Conservation (phyloP, 2,888 invertebrate genomes). For the Rhagophthalmus giganteus region DNA sequence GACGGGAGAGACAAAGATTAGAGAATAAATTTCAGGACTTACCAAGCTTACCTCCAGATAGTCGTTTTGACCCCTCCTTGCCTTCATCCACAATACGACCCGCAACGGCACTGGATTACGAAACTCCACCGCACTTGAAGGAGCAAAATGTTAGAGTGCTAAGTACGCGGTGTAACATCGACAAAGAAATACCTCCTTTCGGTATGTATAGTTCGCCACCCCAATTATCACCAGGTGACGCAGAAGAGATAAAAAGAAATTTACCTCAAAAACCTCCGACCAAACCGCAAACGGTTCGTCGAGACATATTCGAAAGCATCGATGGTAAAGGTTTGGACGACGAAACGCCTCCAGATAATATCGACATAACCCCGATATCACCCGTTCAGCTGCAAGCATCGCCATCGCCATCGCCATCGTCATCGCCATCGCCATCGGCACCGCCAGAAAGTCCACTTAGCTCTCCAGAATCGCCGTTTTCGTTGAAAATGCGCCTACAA, state of each 20-base stretch:
- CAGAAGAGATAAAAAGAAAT: not conserved
- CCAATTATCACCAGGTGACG: slow-evolving; percentile 1
- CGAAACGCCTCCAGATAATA: not conserved
- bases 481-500: not conserved
- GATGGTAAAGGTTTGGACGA: not conserved
- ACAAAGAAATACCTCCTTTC: slow-evolving; percentile 3
- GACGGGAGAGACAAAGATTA: not conserved
- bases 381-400: too few relatives aligned
- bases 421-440: not conserved
- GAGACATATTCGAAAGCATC: not conserved
- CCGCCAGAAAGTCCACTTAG: not conserved
- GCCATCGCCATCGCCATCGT: not conserved
- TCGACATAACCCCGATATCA: too few relatives aligned
- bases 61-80: too few relatives aligned
- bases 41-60: too few relatives aligned
- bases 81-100: too few relatives aligned
- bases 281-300: too few relatives aligned
- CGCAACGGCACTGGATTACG: too few relatives aligned
- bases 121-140: too few relatives aligned
- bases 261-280: too few relatives aligned
- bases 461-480: slow-evolving; percentile 3
- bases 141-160: too few relatives aligned
- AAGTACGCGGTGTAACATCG: too few relatives aligned
- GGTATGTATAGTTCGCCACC: slow-evolving; percentile 9
- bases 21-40: not conserved